Base-by-base conservation (phyloP, 2,888 invertebrate species). In the Agriopis aurantiaria region DNA sequence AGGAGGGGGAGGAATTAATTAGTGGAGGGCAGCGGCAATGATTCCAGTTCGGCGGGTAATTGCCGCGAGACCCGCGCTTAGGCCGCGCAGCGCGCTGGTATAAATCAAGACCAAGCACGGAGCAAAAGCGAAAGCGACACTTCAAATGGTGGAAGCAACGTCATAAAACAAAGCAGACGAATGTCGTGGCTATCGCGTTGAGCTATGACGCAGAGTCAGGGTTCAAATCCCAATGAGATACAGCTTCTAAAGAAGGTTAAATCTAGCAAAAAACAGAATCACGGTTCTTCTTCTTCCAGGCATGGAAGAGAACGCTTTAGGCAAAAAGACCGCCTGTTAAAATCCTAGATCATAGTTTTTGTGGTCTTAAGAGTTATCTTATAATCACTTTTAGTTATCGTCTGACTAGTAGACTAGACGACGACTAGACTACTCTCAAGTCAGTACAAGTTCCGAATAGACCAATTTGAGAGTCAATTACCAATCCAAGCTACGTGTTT, bases 1-100 rank as follows among this genome's bases (percentile, higher is more conserved):
- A 92, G 88, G 91, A 91, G 91, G 91, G 91, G 90, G 82, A 82
- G 87, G 92, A 92, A 93, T 92, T 93, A 92, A 94, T 93, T 94
- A 93, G 91, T 86, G 88, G 88, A 89, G 91, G 89, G 89, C 89
- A 89, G 85, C 81, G 79, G 88, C 88, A 86, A 92, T 91, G 91
- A 92, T 92, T 92, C 89, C 91, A 89, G 89, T 90, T 91, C 90
- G 89, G 87, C 88, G 91, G 85, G 89, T 89, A 90, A 89, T 90
- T 87, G 87, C 88, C 85, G 89, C 84, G 82, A 83, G 82, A 83
- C 84, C 68, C 84, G 75, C 69, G 64, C 65, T 58, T 11, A 17
- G 58, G 11, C 58, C 45, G 45, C 58, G 45, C 45, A 33, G 52
- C 57, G 17, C 41, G 43, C 43, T 49, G 63, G 85, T 88, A 88